Percentiles rank a stretch among this genome's conserved stretches.
phyloP scores from a whole-genome alignment of 53 echinoderm and acorn worm genomes.

The Stichopus horrens region DNA sequence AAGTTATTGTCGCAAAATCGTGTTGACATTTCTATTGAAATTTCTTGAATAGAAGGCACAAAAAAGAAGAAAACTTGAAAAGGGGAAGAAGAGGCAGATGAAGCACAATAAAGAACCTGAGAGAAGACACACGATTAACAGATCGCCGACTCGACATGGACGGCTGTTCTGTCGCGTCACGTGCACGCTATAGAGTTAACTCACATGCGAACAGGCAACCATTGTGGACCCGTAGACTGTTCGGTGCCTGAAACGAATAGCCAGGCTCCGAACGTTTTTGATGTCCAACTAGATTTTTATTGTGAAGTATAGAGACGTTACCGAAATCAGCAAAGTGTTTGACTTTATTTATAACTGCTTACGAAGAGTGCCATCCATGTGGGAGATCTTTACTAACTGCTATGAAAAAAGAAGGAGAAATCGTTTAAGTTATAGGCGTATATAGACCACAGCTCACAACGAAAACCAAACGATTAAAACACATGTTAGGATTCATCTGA shows the following conservation, averaged over 20 bases:
- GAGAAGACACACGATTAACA: too few relatives aligned
- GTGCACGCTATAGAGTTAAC: background rate
- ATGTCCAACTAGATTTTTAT: slow-evolving; percentile 11
- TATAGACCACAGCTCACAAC: background rate
- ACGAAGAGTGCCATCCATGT: background rate
- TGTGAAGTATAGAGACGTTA: background rate
- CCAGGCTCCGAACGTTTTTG: background rate
- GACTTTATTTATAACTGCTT: background rate
- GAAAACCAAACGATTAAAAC: background rate
- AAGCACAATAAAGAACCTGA: too few relatives aligned
- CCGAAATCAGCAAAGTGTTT: background rate
- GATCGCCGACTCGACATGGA: too few relatives aligned
- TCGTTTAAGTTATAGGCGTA: background rate
- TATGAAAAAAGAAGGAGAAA: background rate
- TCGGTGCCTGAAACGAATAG: slow-evolving; percentile 20
- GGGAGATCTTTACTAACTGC: background rate
- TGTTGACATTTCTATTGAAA: slow-evolving; percentile 28
- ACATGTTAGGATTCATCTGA: background rate
- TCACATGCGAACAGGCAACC: background rate
- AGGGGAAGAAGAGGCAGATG: background rate
- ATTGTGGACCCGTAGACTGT: background rate
- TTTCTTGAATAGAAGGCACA: background rate
- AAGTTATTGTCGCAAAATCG: slow-evolving; percentile 25
- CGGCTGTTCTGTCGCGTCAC: background rate
- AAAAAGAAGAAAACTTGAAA: too few relatives aligned